phyloP scores from a whole-genome alignment of 2,888 invertebrate species.

The Hesperia comma region DNA sequence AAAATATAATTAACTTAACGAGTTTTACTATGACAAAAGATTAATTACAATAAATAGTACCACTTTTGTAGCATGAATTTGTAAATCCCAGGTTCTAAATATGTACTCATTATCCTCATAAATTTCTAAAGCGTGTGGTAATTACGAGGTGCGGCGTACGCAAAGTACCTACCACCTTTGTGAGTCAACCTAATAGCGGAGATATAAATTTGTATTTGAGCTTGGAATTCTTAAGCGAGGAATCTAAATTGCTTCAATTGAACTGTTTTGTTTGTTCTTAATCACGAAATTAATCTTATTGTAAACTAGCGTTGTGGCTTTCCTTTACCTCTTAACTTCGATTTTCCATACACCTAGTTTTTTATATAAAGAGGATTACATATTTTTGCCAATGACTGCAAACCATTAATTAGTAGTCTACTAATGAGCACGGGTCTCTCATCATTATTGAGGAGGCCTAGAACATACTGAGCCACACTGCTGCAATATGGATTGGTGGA shows the following conservation, averaged over 20 bases:
- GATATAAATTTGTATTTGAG: conserved; percentile 3
- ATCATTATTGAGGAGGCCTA: too few relatives aligned
- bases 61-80: conserved; percentile 1
- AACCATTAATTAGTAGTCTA: too few relatives aligned
- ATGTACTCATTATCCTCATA: background rate
- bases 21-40: background rate
- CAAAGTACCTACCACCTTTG: conserved; percentile 2
- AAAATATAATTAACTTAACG: background rate
- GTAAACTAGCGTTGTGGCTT: background rate
- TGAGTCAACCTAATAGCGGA: conserved; percentile 9
- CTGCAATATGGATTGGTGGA: too few relatives aligned
- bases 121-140: conserved; percentile 8
- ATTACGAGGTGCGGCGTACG: background rate
- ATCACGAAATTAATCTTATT: background rate
- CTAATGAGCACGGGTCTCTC: too few relatives aligned
- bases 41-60: conserved; percentile 1
- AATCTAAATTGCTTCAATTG: background rate
- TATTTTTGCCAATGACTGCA: too few relatives aligned
- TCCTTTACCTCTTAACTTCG: too few relatives aligned
- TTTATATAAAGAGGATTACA: too few relatives aligned
- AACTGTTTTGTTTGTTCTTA: conserved; percentile 2
- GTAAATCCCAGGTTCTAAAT: background rate
- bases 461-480: too few relatives aligned
- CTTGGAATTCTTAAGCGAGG: background rate
- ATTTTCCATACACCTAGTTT: too few relatives aligned